Percentiles rank a stretch among this genome's conserved stretches.
phyloP scores from a whole-genome alignment of 2,113 vertebrate genomes.

The Archilochus colubris region DNA sequence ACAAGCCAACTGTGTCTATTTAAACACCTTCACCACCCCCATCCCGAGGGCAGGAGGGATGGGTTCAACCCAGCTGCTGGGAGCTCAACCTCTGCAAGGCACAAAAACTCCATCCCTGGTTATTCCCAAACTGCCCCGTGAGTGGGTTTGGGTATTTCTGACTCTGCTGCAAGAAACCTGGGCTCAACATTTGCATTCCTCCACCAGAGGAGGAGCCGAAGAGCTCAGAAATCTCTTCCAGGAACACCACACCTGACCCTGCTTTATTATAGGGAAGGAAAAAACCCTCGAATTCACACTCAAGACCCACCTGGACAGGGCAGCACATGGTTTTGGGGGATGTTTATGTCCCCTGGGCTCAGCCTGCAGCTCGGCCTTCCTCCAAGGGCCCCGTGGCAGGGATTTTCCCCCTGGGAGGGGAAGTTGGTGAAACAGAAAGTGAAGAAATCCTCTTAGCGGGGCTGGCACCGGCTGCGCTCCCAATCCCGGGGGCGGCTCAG shows the following conservation, averaged over 20 bases:
- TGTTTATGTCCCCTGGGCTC: fast-evolving
- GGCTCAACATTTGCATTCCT: constrained; percentile 13
- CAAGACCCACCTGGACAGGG: not conserved
- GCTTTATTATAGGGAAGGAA: not conserved
- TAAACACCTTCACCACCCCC: not conserved
- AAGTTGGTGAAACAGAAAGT: not conserved
- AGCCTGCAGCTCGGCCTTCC: not conserved
- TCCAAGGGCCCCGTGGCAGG: not conserved
- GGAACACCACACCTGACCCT: too few species aligned
- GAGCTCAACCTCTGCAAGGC: constrained; percentile 20
- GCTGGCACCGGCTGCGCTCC: not conserved
- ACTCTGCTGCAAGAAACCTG: not conserved
- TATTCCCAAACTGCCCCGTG: constrained; percentile 22
- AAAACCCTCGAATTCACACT: not conserved
- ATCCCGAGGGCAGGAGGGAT: not conserved
- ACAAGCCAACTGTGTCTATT: not conserved
- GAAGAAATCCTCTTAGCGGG: constrained; percentile 18
- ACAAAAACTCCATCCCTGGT: constrained; percentile 22
- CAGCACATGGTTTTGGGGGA: not conserved
- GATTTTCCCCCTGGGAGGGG: not conserved
- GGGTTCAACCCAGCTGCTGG: constrained; percentile 23
- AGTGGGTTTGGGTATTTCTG: constrained; percentile 18
- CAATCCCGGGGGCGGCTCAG: not conserved
- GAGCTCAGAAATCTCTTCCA: too few species aligned
- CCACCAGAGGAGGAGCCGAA: not conserved